These are phyloP conservation scores for Exocentrus adspersus DNA, from an alignment of 2,888 invertebrate species.

Conservation along the genomic window DNA sequence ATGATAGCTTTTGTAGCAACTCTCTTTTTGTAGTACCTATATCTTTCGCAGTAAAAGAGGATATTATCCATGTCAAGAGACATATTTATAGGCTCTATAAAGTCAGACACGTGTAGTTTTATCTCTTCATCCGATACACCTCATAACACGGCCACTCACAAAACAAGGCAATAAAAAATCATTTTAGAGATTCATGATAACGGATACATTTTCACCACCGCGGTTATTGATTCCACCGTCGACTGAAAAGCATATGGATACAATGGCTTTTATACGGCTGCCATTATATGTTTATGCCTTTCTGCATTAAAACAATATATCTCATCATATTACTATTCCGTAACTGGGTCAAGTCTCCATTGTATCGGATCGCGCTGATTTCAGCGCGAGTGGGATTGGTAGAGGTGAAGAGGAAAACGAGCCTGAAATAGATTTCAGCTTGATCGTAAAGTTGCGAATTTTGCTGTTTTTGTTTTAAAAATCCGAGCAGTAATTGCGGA, in stretches of 20 bases:
- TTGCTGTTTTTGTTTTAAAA: neutral
- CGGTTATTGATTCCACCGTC: slow-evolving; percentile 12
- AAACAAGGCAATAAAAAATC: neutral
- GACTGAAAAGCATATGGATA: slow-evolving; percentile 4
- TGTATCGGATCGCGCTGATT: slow-evolving; percentile 13
- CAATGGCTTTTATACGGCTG: slow-evolving; percentile 19
- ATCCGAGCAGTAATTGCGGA: neutral
- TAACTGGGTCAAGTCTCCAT: slow-evolving; percentile 14
- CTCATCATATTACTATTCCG: slow-evolving; percentile 16
- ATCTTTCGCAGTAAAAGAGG: too few relatives aligned
- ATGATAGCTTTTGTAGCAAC: too few relatives aligned
- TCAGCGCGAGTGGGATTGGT: neutral
- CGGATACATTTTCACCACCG: slow-evolving; percentile 1
- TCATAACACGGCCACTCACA: neutral
- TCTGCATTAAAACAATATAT: slow-evolving; percentile 24
- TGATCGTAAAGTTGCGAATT: neutral
- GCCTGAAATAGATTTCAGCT: neutral
- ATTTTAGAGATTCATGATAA: slow-evolving; percentile 1
- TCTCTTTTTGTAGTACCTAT: too few relatives aligned
- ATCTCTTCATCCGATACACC: neutral
- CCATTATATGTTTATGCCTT: slow-evolving; percentile 12
- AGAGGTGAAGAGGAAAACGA: neutral
- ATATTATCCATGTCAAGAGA: too few relatives aligned
- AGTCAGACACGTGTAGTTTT: neutral
- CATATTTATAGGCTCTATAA: neutral